phyloP scores from a whole-genome alignment of 2,797 vertebrate genomes.

The Silurus lanzhouensis region DNA sequence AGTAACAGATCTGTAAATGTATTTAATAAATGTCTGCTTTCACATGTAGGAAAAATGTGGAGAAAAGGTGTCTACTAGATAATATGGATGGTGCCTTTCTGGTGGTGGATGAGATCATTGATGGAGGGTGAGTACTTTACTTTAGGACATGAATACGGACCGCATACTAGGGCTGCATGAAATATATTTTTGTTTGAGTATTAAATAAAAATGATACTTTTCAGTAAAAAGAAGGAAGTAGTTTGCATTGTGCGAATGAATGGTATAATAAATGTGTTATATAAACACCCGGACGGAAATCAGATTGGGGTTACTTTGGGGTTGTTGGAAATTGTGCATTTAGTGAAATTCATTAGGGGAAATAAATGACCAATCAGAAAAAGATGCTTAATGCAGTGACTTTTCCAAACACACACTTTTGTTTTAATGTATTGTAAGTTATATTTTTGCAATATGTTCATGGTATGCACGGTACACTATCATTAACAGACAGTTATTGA shows the following conservation, averaged over 20 bases:
- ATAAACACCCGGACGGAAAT: not conserved
- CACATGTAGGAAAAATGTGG: constrained; percentile 84
- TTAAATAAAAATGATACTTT: not conserved
- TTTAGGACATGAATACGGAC: not conserved
- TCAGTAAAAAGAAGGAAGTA: not conserved
- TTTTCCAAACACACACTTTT: not conserved
- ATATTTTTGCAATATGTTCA: not conserved
- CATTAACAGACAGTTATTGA: not conserved
- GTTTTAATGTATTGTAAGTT: not conserved
- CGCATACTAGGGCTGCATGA: not conserved
- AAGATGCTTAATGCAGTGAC: not conserved
- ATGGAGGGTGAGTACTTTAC: constrained; percentile 73
- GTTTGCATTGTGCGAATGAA: not conserved
- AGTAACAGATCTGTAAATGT: not conserved
- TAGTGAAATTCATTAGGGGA: not conserved
- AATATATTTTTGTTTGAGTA: not conserved
- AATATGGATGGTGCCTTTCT: constrained; percentile 90
- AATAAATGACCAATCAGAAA: not conserved
- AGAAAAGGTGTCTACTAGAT: constrained; percentile 84
- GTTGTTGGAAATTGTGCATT: not conserved
- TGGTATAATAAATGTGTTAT: not conserved
- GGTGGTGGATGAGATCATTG: constrained; percentile 91
- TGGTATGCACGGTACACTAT: not conserved
- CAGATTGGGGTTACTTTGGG: not conserved
- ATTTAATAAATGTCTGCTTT: not conserved